Base-by-base conservation (phyloP, 1,140 invertebrate genomes). In the Pomacea maculata region DNA sequence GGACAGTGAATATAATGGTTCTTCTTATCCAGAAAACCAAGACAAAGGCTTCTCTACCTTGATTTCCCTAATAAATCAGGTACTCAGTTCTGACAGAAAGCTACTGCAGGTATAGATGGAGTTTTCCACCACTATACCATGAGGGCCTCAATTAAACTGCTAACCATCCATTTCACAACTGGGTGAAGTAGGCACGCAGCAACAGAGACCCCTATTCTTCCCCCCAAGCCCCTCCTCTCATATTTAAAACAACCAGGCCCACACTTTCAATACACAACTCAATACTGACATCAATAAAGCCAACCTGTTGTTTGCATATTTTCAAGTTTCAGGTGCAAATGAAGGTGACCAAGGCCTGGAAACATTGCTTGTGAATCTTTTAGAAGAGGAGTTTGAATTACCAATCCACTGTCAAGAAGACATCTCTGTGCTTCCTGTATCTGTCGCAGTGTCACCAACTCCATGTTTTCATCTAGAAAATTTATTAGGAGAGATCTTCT, bases 291-390 rank as follows among this genome's bases (percentile, higher is more conserved):
- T 70, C 21, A 70, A 70, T 21, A 70, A 0, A 12, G 67, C 64
- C 82, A 80, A 89, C 88, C 88, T 82, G 86, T 89, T 1, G 84
- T 89, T 63, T 90, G 89, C 85, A 88, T 88, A 75, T 87, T 88
- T 80, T 90, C 89, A 71, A 90, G 80, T 80, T 90, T 90, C 12
- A 90, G 79, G 71, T 87, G 86, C 57, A 90, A 81, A 45, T 86
- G 81, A 63, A 86, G 57, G 17, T 85, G 71, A 1, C 70, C 86
- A 12, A 86, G 34, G 15, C 71, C 64, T 52, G 83, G 85, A 72
- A 87, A 89, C 78, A 86, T 83, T 64, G 76, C 71, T 55, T 86
- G 84, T 1, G 84, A 80, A n/a, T 85, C 75, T n/a, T 83, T 76
- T 17, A 87, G 25, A 19, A 89, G 45, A 57, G 88, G 87, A 21